Evolutionary conservation across 2,113 vertebrate species (phyloP).

Genomic region (Petroica traversi): DNA sequence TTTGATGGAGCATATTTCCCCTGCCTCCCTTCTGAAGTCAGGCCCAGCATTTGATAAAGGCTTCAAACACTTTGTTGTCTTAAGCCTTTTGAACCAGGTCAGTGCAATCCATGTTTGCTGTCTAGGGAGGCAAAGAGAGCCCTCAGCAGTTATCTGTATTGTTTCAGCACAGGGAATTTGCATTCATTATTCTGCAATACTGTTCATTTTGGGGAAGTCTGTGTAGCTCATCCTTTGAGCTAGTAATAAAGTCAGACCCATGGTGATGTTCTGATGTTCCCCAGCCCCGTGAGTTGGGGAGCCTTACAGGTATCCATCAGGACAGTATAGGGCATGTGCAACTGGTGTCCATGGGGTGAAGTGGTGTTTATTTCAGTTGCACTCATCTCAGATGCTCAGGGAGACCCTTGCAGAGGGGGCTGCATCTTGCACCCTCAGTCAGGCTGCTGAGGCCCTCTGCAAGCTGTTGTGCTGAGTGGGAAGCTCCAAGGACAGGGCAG

Average conservation of each 20-base stretch:
- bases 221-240: not conserved
- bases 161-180: not conserved
- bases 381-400: not conserved
- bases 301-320: not conserved
- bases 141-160: not conserved
- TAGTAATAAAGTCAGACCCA: not conserved
- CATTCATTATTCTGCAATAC: not conserved
- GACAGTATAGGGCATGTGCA: fast-evolving
- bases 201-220: not conserved
- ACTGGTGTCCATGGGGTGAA: fast-evolving
- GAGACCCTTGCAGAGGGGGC: not conserved
- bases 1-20: not conserved
- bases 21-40: not conserved
- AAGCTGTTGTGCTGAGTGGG: not conserved
- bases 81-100: slow-evolving; percentile 4
- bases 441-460: not conserved
- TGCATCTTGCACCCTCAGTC: fast-evolving
- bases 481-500: not conserved
- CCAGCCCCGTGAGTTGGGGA: not conserved
- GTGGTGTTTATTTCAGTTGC: not conserved
- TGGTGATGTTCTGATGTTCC: not conserved
- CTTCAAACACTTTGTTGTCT: not conserved
- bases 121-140: not conserved
- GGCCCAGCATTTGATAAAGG: not conserved
- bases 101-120: not conserved